Percentiles rank a stretch among this genome's conserved stretches.
These are phyloP conservation scores for Eulithis testata DNA, from an alignment of 2,888 invertebrate genomes.

Conservation along the genomic window DNA sequence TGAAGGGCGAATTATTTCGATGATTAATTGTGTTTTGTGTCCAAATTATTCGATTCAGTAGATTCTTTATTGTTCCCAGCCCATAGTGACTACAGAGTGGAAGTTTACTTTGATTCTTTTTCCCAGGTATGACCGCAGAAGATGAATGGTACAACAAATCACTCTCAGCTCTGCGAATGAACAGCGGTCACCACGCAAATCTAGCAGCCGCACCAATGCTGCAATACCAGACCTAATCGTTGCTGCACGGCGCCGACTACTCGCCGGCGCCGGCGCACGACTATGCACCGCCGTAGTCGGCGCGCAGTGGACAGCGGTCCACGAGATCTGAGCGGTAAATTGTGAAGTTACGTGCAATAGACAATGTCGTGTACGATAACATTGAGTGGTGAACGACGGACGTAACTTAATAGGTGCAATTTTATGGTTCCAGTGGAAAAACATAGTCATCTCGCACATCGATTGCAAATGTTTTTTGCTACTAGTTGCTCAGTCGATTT, in stretches of 20 bases:
- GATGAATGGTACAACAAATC: constrained; percentile 99
- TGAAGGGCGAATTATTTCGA: too few relatives aligned
- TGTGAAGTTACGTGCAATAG: constrained; percentile 12
- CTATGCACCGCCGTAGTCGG: constrained; percentile 73
- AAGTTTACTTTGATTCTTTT: constrained; percentile 16
- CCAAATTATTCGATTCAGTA: too few relatives aligned
- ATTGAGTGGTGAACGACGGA: constrained; percentile 7
- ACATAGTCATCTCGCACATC: background rate
- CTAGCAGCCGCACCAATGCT: constrained; percentile 98
- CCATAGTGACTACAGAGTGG: too few relatives aligned
- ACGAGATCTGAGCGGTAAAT: constrained; percentile 22
- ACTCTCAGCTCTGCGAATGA: constrained; percentile 98
- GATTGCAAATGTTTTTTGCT: background rate
- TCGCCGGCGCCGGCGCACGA: constrained; percentile 80
- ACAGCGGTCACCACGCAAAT: constrained; percentile 97
- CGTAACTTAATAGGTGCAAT: constrained; percentile 7
- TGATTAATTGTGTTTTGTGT: too few relatives aligned
- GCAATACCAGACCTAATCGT: constrained; percentile 98
- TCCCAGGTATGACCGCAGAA: constrained; percentile 94
- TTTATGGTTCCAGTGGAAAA: background rate
- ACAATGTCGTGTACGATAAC: constrained; percentile 13
- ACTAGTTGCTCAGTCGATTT: background rate
- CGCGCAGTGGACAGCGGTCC: constrained; percentile 31
- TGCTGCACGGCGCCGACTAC: constrained; percentile 83
- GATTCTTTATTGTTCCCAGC: background rate